Percentiles rank a stretch among this genome's conserved stretches.
phyloP scores from a whole-genome alignment of 2,797 vertebrate genomes.

The Molossus alvarezi region DNA sequence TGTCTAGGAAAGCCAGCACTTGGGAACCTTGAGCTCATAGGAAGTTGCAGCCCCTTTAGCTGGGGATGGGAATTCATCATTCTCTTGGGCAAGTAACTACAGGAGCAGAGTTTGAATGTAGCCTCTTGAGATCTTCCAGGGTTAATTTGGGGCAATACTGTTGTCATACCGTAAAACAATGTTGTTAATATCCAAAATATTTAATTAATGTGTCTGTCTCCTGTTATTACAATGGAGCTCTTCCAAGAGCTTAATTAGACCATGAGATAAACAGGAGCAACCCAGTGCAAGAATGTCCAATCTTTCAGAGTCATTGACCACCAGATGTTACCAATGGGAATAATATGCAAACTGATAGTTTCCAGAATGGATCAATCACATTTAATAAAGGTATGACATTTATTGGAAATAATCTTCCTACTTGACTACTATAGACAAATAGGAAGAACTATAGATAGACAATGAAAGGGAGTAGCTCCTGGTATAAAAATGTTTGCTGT shows the following conservation, averaged over 20 bases:
- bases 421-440: background rate
- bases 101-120: background rate
- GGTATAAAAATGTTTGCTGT: background rate
- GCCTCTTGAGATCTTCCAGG: background rate
- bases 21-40: background rate
- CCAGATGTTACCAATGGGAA: conserved; percentile 11
- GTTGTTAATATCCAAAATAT: conserved; percentile 27
- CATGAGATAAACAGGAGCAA: conserved; percentile 13
- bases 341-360: background rate
- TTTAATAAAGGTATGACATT: background rate
- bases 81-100: background rate
- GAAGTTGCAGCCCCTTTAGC: background rate
- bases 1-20: background rate
- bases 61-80: background rate
- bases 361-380: background rate
- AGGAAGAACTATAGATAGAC: background rate
- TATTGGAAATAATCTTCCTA: background rate
- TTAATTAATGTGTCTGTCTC: conserved; percentile 40
- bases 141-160: background rate
- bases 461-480: background rate
- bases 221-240: background rate
- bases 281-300: background rate
- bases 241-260: conserved; percentile 48
- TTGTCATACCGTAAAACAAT: background rate
- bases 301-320: background rate